Conservation (phyloP, 23 tunicate genomes). For the Clavelina lepadiformis region DNA sequence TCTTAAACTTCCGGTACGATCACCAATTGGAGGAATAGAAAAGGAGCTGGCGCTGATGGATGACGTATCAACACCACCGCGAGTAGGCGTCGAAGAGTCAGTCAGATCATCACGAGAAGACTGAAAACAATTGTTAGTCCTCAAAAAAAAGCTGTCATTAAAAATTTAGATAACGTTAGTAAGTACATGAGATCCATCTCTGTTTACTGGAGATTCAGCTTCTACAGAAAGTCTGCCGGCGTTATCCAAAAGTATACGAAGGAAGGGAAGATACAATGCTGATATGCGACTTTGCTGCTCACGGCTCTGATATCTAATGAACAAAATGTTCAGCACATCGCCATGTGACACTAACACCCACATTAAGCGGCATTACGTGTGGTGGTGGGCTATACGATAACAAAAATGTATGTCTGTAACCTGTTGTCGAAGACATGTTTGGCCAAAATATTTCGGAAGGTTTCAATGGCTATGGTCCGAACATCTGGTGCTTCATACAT, state of each 20-base stretch:
- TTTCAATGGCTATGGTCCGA: conserved; percentile 75
- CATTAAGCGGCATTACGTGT: background rate
- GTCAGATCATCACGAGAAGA: conserved; percentile 59
- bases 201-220: background rate
- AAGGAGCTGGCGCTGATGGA: conserved; percentile 21
- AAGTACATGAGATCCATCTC: conserved; percentile 22
- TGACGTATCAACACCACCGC: conserved; percentile 19
- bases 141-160: background rate
- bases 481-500: conserved; percentile 65
- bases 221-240: conserved; percentile 33
- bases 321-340: background rate
- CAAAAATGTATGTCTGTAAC: conserved; percentile 15
- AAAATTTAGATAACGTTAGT: background rate
- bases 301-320: conserved; percentile 42
- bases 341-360: background rate
- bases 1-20: conserved; percentile 59
- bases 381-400: too few relatives aligned
- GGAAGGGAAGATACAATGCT: conserved; percentile 71
- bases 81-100: conserved; percentile 17
- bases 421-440: conserved; percentile 84
- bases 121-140: conserved; percentile 16
- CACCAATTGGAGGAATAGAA: conserved; percentile 32
- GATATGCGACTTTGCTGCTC: conserved; percentile 69
- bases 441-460: conserved; percentile 68
- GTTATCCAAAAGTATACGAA: conserved; percentile 71